Conservation (phyloP, 2,113 vertebrate genomes). For the Typhlomys cinereus region DNA sequence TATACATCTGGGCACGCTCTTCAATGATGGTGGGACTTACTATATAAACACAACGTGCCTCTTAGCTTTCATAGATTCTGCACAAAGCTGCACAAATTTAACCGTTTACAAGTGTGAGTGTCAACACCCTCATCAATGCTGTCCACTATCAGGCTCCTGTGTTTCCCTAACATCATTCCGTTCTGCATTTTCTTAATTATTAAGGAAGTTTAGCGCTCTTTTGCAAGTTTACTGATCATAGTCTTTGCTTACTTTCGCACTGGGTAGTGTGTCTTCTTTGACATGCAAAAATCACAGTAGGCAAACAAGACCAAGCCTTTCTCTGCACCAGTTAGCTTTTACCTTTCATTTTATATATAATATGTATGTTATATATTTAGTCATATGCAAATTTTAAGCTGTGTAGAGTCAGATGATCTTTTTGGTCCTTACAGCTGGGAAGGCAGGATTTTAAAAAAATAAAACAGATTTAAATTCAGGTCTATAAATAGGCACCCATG, state of each 20-base stretch:
- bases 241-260: constrained; percentile 7
- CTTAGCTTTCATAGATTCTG: constrained; percentile 31
- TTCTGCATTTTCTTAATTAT: constrained; percentile 36
- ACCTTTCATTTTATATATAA: not conserved
- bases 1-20: not conserved
- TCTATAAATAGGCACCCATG: constrained; percentile 34
- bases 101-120: not conserved
- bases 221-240: not conserved
- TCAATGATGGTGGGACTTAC: constrained; percentile 15
- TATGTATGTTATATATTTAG: not conserved
- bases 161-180: not conserved
- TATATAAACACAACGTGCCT: not conserved
- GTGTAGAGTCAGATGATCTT: not conserved
- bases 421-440: not conserved
- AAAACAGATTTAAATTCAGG: not conserved
- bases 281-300: not conserved
- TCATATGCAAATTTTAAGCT: not conserved
- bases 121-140: not conserved
- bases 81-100: not conserved
- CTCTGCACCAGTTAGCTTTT: not conserved
- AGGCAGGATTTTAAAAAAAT: not conserved
- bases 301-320: not conserved
- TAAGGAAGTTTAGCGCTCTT: constrained; percentile 19
- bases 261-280: not conserved
- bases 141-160: not conserved